These are phyloP conservation scores for Callosobruchus maculatus DNA, from an alignment of 2,888 invertebrate species.

Conservation along the genomic window DNA sequence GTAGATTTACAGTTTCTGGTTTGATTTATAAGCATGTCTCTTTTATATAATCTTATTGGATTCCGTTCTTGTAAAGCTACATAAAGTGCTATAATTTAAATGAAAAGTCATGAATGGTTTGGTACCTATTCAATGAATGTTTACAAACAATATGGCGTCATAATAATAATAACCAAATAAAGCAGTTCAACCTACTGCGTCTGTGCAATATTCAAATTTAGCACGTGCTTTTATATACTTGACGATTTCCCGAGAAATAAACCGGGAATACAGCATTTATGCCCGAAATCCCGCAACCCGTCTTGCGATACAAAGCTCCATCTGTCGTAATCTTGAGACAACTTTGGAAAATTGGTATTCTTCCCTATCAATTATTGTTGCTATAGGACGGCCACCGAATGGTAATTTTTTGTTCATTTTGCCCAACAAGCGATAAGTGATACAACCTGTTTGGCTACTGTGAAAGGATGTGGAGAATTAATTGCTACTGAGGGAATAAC, in stretches of 20 bases:
- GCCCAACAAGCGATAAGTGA: conserved; percentile 35
- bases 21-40: too few species aligned
- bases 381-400: conserved; percentile 30
- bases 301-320: conserved; percentile 25
- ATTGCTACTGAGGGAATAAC: not conserved
- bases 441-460: conserved; percentile 45
- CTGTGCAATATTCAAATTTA: not conserved
- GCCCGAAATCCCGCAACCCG: conserved; percentile 38
- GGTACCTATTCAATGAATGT: conserved; percentile 15
- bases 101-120: not conserved
- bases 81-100: too few species aligned
- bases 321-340: conserved; percentile 24
- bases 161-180: conserved; percentile 16
- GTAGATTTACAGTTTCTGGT: too few species aligned
- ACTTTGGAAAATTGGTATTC: conserved; percentile 14
- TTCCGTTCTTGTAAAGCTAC: too few species aligned
- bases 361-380: conserved; percentile 41
- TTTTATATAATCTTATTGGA: too few species aligned
- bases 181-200: conserved; percentile 15
- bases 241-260: conserved; percentile 1
- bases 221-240: not conserved
- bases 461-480: conserved; percentile 27
- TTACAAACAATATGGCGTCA: conserved; percentile 26
- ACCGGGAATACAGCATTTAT: conserved; percentile 1
- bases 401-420: conserved; percentile 35